Evolutionary conservation across 2,888 invertebrate species (phyloP).

Genomic region (Stegophylla sp.): DNA sequence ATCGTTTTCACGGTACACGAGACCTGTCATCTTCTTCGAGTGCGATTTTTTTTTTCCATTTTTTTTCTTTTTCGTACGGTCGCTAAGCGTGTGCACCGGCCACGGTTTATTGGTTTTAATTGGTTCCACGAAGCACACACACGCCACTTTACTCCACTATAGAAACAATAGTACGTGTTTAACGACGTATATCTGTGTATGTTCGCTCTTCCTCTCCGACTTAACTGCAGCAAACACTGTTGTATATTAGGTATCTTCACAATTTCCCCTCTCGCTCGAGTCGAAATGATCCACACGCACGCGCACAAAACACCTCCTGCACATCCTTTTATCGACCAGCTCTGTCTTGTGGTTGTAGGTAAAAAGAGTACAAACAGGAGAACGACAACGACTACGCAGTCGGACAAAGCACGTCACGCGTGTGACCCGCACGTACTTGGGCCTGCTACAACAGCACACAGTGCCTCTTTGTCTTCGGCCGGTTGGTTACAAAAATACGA

Average conservation of each 20-base stretch:
- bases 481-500: slow-evolving; percentile 45
- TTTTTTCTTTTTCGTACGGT: background rate
- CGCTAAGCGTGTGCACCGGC: background rate
- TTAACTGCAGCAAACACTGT: too few species aligned
- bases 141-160: background rate
- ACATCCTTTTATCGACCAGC: background rate
- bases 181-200: background rate
- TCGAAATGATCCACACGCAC: slow-evolving; percentile 20
- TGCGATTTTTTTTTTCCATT: too few species aligned
- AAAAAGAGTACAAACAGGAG: background rate
- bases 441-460: background rate
- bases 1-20: too few species aligned
- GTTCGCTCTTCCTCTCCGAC: background rate
- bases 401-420: slow-evolving; percentile 55
- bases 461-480: slow-evolving; percentile 47
- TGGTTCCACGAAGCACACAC: slow-evolving; percentile 19
- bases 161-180: slow-evolving; percentile 45
- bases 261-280: slow-evolving; percentile 7
- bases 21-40: too few species aligned
- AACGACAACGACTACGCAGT: slow-evolving; percentile 11
- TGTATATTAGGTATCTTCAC: background rate
- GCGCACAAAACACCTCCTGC: slow-evolving; percentile 21
- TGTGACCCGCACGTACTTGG: slow-evolving; percentile 51
- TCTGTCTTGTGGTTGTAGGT: background rate
- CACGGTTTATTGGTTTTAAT: slow-evolving; percentile 25